phyloP scores from a whole-genome alignment of 2,113 vertebrate species.

The Brienomyrus longianalis region DNA sequence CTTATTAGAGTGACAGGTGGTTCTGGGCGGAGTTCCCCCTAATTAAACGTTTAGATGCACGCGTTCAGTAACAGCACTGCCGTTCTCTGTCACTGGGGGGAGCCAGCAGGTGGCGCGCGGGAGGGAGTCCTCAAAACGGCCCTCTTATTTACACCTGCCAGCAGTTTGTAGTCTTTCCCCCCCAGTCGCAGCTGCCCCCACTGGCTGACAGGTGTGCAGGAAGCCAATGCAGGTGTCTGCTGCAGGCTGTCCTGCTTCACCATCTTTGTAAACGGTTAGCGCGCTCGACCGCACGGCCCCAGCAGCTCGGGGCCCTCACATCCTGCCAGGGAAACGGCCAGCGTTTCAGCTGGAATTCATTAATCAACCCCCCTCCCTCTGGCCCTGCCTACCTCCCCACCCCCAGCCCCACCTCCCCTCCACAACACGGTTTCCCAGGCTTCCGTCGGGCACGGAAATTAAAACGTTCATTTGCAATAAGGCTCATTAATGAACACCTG shows the following conservation, averaged over 20 bases:
- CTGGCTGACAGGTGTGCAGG: neutral
- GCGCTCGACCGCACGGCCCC: neutral
- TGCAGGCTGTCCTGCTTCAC: neutral
- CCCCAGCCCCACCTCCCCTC: neutral
- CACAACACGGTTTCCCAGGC: neutral
- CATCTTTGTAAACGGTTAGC: neutral
- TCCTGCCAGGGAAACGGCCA: neutral
- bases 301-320: neutral
- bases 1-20: neutral
- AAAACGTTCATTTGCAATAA: slow-evolving; percentile 24
- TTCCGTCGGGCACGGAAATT: neutral
- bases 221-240: neutral
- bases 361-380: slow-evolving; percentile 10
- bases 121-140: neutral
- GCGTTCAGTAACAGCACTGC: neutral
- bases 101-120: neutral
- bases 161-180: neutral
- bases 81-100: neutral
- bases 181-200: neutral
- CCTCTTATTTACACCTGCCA: slow-evolving; percentile 5
- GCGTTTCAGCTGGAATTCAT: neutral
- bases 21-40: neutral
- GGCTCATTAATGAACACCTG: slow-evolving; percentile 21
- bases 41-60: neutral
- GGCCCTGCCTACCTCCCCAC: neutral